A percentile compares a stretch with the other conserved stretches of the same genome.
These are phyloP conservation scores for Prunella strophiata DNA, from an alignment of 2,797 vertebrate genomes.

Conservation along the genomic window DNA sequence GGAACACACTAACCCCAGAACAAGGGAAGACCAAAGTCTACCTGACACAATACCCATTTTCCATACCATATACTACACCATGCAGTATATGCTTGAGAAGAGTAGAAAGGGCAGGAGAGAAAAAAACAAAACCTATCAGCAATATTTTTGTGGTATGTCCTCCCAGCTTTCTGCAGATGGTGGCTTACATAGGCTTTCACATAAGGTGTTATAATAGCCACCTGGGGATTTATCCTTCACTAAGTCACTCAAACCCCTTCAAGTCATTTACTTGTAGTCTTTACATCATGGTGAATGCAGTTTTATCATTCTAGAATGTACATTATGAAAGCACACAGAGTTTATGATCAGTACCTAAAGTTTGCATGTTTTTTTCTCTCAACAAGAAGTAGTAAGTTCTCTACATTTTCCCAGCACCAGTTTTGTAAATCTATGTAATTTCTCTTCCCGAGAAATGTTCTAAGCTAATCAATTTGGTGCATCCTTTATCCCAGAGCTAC, in stretches of 20 bases:
- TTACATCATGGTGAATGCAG: background rate
- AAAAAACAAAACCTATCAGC: background rate
- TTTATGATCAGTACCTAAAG: background rate
- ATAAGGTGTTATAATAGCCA: background rate
- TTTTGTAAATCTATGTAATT: background rate
- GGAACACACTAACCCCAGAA: background rate
- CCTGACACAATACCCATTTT: background rate
- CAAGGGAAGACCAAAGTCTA: background rate
- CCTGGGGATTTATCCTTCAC: background rate
- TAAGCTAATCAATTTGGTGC: background rate
- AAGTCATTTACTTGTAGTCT: background rate
- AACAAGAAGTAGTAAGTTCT: background rate
- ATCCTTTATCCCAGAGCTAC: background rate
- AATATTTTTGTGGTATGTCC: background rate
- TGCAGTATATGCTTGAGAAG: background rate
- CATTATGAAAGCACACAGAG: background rate
- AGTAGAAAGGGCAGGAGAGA: background rate
- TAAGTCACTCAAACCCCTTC: background rate
- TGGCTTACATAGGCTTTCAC: background rate
- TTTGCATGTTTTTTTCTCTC: background rate
- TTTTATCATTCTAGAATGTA: background rate
- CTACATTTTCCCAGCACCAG: background rate
- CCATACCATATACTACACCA: background rate
- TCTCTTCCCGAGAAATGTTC: background rate
- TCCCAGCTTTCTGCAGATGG: background rate